Conservation (phyloP, 2,888 invertebrate genomes). For the Sarcophaga subvicina region DNA sequence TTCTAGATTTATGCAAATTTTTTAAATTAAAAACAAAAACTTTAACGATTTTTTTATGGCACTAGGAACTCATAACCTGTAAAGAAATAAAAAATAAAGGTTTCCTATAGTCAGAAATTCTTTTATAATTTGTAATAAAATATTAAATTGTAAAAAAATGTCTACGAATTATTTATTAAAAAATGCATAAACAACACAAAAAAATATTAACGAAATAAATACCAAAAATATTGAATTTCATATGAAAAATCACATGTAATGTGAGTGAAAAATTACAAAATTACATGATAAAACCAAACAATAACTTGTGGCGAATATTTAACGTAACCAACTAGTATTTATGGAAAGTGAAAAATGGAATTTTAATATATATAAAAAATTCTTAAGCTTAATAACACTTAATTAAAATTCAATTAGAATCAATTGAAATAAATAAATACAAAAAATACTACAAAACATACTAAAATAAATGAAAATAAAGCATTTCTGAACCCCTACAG, state of each 20-base stretch:
- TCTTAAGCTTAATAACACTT: too few species aligned
- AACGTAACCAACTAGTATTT: neutral
- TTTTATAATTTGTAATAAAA: neutral
- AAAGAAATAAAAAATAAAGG: constrained; percentile 41
- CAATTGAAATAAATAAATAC: too few species aligned
- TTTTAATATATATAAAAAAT: too few species aligned
- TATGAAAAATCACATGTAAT: constrained; percentile 9
- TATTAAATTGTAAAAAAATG: neutral
- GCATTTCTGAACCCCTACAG: too few species aligned
- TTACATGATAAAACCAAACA: neutral
- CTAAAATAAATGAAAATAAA: too few species aligned
- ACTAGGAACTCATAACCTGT: constrained; percentile 61
- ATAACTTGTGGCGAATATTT: neutral
- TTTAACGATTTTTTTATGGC: constrained; percentile 23
- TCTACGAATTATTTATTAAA: neutral
- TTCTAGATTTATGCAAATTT: constrained; percentile 13
- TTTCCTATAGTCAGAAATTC: neutral
- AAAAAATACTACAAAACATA: too few species aligned
- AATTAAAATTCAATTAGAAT: too few species aligned
- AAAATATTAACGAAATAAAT: neutral
- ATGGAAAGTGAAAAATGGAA: neutral
- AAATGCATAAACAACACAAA: neutral
- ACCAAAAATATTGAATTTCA: neutral
- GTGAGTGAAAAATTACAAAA: constrained; percentile 25
- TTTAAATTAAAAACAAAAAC: constrained; percentile 25